Evolutionary conservation across 2,113 vertebrate genomes (phyloP).

Genomic region (Spea bombifrons): DNA sequence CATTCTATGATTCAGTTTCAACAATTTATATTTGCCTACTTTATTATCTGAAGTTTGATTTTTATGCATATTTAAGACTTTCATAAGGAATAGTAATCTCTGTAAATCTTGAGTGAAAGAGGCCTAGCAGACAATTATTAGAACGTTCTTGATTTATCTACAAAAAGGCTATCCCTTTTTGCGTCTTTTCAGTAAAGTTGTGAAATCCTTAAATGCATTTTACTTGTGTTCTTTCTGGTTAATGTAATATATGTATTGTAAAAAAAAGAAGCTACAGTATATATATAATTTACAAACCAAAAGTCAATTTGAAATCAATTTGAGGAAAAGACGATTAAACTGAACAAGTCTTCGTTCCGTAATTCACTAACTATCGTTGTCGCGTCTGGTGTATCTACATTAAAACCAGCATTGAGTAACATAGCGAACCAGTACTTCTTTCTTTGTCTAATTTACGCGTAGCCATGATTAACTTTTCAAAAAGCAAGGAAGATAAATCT

Average conservation of each 20-base stretch:
- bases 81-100: too few species aligned
- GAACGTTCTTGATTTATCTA: too few species aligned
- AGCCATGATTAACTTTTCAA: constrained; percentile 56
- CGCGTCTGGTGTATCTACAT: constrained; percentile 48
- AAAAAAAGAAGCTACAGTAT: constrained; percentile 23
- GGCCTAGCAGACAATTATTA: too few species aligned
- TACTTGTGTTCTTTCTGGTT: too few species aligned
- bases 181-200: too few species aligned
- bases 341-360: constrained; percentile 46
- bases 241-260: not conserved
- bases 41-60: too few species aligned
- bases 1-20: too few species aligned
- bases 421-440: constrained; percentile 38
- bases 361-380: constrained; percentile 50
- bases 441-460: constrained; percentile 50
- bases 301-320: constrained; percentile 55
- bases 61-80: too few species aligned
- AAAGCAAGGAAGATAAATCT: constrained; percentile 53
- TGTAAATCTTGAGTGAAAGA: too few species aligned
- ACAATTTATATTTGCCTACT: too few species aligned
- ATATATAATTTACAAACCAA: constrained; percentile 49
- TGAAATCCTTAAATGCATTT: too few species aligned
- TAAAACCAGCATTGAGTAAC: constrained; percentile 47
- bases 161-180: too few species aligned
- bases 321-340: constrained; percentile 55